These are phyloP conservation scores for Drosophila gaucha DNA, from an alignment of 2,888 invertebrate genomes.

Conservation along the genomic window DNA sequence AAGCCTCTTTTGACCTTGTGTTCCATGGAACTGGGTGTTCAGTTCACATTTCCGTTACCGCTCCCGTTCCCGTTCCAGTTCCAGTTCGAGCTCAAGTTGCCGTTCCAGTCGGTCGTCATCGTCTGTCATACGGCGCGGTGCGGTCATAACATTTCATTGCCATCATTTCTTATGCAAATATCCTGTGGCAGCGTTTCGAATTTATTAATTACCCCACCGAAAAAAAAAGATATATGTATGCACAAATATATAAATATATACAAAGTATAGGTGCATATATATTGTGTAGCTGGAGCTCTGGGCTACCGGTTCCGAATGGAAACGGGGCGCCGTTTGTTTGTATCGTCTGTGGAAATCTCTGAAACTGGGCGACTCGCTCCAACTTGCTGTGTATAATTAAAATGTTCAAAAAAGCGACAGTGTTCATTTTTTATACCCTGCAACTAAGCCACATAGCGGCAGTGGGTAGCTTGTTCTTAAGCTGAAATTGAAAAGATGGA, in stretches of 20 bases:
- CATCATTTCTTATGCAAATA: conserved; percentile 82
- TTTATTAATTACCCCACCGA: conserved; percentile 77
- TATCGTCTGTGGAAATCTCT: conserved; percentile 41
- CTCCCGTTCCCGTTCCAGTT: conserved; percentile 7
- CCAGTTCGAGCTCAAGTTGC: conserved; percentile 7
- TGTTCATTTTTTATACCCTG: conserved; percentile 68
- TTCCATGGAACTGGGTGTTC: conserved; percentile 22
- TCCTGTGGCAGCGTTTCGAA: conserved; percentile 79
- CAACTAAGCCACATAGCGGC: background rate
- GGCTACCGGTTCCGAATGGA: conserved; percentile 53
- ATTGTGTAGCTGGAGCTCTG: conserved; percentile 9
- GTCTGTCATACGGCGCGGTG: conserved; percentile 73
- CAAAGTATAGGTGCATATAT: background rate
- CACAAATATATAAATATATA: background rate
- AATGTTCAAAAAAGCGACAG: conserved; percentile 79
- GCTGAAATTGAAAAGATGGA: background rate
- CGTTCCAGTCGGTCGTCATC: conserved; percentile 25
- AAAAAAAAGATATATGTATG: conserved; percentile 3
- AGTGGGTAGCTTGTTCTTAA: background rate
- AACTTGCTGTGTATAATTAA: conserved; percentile 66
- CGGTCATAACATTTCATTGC: conserved; percentile 83
- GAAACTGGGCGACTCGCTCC: conserved; percentile 19
- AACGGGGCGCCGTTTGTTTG: conserved; percentile 36
- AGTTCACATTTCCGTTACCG: conserved; percentile 4
- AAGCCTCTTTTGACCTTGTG: conserved; percentile 39